Percentiles rank a stretch among this genome's conserved stretches.
Evolutionary conservation across 2,888 invertebrate species (phyloP).

Genomic region (Amiota communis): DNA sequence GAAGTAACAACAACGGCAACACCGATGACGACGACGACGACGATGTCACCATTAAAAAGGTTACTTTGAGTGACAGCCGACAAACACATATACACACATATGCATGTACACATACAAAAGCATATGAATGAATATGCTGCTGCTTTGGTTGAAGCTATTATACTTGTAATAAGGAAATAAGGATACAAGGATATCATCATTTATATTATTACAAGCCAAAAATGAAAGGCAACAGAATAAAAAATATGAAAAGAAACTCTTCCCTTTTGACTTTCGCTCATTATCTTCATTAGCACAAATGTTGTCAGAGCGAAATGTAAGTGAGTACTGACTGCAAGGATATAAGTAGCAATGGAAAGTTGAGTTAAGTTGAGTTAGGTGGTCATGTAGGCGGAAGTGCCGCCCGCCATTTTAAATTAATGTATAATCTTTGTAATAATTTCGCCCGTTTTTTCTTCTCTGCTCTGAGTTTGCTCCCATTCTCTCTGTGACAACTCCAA

Average conservation of each 20-base stretch:
- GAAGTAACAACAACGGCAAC: neutral
- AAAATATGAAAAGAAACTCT: no score
- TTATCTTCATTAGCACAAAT: conserved; percentile 66
- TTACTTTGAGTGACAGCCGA: neutral
- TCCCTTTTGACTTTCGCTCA: conserved; percentile 44
- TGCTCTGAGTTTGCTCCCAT: conserved; percentile 33
- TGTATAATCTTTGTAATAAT: conserved; percentile 36
- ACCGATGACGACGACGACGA: no score
- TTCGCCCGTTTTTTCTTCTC: conserved; percentile 37
- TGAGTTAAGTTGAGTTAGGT: no score
- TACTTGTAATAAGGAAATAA: neutral
- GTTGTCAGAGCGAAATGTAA: conserved; percentile 18
- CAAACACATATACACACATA: neutral
- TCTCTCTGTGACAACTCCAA: conserved; percentile 56
- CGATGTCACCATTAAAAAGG: neutral
- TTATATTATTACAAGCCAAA: conserved; percentile 41
- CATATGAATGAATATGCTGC: neutral
- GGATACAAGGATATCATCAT: conserved; percentile 20
- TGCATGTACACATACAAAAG: neutral
- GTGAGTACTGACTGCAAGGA: no score
- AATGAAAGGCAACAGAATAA: neutral
- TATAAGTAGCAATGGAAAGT: no score
- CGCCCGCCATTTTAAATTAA: conserved; percentile 8
- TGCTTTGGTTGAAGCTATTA: neutral
- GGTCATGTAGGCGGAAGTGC: neutral